Evolutionary conservation across 2,888 invertebrate genomes (phyloP).

Genomic region (Lochmaea crataegi): DNA sequence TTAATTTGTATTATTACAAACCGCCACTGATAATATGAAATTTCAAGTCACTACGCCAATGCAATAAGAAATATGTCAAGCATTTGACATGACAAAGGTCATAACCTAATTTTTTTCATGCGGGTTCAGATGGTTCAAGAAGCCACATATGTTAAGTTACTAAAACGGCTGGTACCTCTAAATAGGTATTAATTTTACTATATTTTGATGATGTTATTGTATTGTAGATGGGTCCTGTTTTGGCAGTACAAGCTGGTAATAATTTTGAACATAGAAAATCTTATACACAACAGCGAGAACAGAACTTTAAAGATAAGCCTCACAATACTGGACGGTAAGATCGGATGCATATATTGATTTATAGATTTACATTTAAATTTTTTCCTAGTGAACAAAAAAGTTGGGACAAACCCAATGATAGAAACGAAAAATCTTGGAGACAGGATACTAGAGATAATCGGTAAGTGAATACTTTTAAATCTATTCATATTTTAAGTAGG

Average conservation of each 20-base stretch:
- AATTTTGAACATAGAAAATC: slow-evolving; percentile 57
- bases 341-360: slow-evolving; percentile 13
- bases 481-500: no score
- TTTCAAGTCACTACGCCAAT: no score
- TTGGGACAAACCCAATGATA: slow-evolving; percentile 35
- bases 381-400: slow-evolving; percentile 37
- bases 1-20: no score
- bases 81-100: no score
- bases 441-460: slow-evolving; percentile 48
- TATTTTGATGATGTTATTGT: background rate
- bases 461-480: slow-evolving; percentile 40
- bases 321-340: slow-evolving; percentile 46
- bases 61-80: no score
- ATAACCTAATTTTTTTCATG: no score
- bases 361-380: slow-evolving; percentile 8
- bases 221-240: slow-evolving; percentile 56
- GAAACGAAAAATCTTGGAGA: slow-evolving; percentile 49
- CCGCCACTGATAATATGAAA: no score
- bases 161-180: no score
- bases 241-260: slow-evolving; percentile 59
- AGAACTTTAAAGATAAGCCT: slow-evolving; percentile 36
- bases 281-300: slow-evolving; percentile 32
- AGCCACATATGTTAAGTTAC: no score
- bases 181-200: no score
- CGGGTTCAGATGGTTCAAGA: no score